Evolutionary conservation across 2,797 vertebrate genomes (phyloP).

Genomic region (Tachyglossus aculeatus): DNA sequence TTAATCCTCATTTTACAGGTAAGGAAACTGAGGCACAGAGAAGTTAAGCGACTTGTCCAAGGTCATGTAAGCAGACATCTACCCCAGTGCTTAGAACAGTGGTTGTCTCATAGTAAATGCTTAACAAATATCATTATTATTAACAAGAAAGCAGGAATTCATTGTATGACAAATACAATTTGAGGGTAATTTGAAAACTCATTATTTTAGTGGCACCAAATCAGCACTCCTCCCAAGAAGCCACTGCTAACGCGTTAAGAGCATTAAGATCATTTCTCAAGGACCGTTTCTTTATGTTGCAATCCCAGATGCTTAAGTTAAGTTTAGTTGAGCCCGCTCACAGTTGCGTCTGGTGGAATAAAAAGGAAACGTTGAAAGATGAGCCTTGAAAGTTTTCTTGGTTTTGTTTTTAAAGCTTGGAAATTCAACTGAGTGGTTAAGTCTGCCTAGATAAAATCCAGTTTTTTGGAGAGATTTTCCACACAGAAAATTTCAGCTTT

Average conservation of each 20-base stretch:
- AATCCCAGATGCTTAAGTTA: slow-evolving; percentile 51
- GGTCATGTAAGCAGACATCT: no score
- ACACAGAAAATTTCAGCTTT: slow-evolving; percentile 56
- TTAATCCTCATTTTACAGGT: no score
- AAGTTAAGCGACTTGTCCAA: no score
- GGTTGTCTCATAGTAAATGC: no score
- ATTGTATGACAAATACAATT: slow-evolving; percentile 31
- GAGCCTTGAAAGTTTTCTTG: slow-evolving; percentile 46
- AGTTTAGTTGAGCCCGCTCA: slow-evolving; percentile 46
- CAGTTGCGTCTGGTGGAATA: slow-evolving; percentile 38
- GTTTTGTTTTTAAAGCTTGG: slow-evolving; percentile 34
- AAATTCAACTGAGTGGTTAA: slow-evolving; percentile 42
- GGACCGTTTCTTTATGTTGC: slow-evolving; percentile 49
- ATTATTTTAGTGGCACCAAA: slow-evolving; percentile 52
- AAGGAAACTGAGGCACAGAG: no score
- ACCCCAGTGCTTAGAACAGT: no score
- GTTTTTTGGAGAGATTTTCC: no score
- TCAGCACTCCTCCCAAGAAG: slow-evolving; percentile 53
- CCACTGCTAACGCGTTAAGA: slow-evolving; percentile 59
- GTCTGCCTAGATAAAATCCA: no score
- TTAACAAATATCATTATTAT: no score
- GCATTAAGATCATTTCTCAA: slow-evolving; percentile 49
- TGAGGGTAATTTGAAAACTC: slow-evolving; percentile 47
- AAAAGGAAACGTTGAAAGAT: slow-evolving; percentile 55
- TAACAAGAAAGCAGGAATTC: no score